Evolutionary conservation across 2,113 vertebrate genomes (phyloP).

Genomic region (Enhydra lutris): DNA sequence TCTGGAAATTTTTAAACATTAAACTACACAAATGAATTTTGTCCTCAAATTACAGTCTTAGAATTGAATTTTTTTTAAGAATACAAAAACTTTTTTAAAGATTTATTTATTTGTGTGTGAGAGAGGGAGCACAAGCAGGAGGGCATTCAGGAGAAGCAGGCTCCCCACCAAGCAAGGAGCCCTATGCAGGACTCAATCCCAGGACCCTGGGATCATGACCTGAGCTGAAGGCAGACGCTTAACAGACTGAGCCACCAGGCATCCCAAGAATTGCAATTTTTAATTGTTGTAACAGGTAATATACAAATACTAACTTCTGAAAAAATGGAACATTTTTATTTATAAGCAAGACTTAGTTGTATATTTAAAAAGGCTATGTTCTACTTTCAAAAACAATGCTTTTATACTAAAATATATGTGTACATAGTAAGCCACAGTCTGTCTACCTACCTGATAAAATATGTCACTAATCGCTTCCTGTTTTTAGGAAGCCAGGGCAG

Average conservation of each 20-base stretch:
- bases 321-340: constrained; percentile 17
- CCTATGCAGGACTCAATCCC: not conserved
- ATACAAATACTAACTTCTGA: not conserved
- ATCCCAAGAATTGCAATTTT: not conserved
- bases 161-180: not conserved
- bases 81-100: not conserved
- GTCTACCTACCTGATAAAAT: not conserved
- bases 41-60: not conserved
- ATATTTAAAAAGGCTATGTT: not conserved
- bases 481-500: not conserved
- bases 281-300: not conserved
- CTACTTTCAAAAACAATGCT: not conserved
- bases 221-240: not conserved
- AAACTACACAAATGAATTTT: not conserved
- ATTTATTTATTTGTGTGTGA: not conserved
- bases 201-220: not conserved
- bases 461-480: not conserved
- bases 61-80: not conserved
- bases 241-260: not conserved
- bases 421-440: not conserved
- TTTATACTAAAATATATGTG: not conserved
- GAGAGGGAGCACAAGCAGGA: not conserved
- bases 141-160: not conserved
- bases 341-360: not conserved
- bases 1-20: not conserved